Base-by-base conservation (phyloP, 37 sponge, comb jelly and placozoan species). In the Aplysina aerophoba region DNA sequence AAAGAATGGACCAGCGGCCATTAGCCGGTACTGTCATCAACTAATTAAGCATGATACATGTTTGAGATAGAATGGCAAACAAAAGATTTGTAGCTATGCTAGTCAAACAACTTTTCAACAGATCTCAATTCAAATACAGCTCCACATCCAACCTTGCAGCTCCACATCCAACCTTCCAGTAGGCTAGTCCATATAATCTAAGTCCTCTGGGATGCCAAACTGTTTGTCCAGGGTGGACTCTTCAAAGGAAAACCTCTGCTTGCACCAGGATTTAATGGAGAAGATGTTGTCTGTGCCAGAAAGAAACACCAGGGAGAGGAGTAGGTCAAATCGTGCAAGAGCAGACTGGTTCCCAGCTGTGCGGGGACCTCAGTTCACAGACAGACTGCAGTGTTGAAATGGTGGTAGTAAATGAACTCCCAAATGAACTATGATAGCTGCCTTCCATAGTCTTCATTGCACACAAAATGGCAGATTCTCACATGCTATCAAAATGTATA, bases 141-240 rank as follows among this genome's bases (percentile, higher is more conserved):
- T n/a, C n/a, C n/a, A n/a, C n/a, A n/a, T n/a, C n/a, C n/a, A n/a
- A n/a, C n/a, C n/a, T n/a, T n/a, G n/a, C n/a, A n/a, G n/a, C n/a
- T n/a, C n/a, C n/a, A n/a, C n/a, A n/a, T n/a, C n/a, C n/a, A n/a
- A n/a, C n/a, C n/a, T n/a, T n/a, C n/a, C n/a, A n/a, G n/a, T n/a
- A n/a, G n/a, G n/a, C 83, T 60, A 85, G 13, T 88, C 88, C 54
- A 98, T 19, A 64, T 98, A 98, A 80, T 98, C 99, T 41, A 98
- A 67, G 31, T 98, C 99, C 41, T 95, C 97, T 41, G 99, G 99
- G 61, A 98, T 93, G n/a, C 91, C 95, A 94, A 96, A 98, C 63
- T 94, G 90, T 58, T 94, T 88, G 71, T 96, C 83, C 28, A 98
- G 73, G 12, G 27, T 65, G 11, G 67, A 58, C 16, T 91, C 94